phyloP scores from a whole-genome alignment of 23 tunicate genomes.

The Botrylloides violaceus region DNA sequence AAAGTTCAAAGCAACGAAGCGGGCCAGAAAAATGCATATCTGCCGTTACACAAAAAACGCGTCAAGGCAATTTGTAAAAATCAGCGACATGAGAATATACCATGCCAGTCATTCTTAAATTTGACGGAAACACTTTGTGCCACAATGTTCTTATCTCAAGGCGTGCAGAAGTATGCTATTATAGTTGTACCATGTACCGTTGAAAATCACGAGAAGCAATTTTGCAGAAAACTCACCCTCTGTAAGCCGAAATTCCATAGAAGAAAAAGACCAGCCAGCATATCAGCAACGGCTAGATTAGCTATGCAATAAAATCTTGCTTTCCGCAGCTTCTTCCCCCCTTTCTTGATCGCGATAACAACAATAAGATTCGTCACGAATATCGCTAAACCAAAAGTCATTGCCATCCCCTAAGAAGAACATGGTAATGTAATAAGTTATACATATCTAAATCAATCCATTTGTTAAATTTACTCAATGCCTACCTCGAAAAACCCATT shows the following conservation, averaged over 20 bases:
- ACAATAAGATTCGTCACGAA: constrained; percentile 53
- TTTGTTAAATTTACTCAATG: not conserved
- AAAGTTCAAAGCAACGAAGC: too few relatives aligned
- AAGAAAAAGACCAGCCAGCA: constrained; percentile 77
- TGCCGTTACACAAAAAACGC: too few relatives aligned
- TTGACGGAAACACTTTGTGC: too few relatives aligned
- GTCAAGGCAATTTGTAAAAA: too few relatives aligned
- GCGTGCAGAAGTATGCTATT: too few relatives aligned
- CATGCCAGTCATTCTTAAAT: too few relatives aligned
- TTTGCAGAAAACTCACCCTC: constrained; percentile 37
- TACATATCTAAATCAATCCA: not conserved
- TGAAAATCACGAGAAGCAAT: not conserved
- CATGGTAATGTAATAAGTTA: constrained; percentile 27
- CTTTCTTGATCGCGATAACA: constrained; percentile 38
- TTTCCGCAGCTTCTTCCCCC: constrained; percentile 68
- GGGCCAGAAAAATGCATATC: too few relatives aligned
- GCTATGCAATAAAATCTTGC: constrained; percentile 82
- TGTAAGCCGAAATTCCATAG: constrained; percentile 89
- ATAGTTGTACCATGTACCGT: too few relatives aligned
- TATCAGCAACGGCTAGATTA: constrained; percentile 90
- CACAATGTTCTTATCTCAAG: too few relatives aligned
- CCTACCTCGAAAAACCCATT: constrained; percentile 12
- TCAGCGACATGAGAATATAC: too few relatives aligned
- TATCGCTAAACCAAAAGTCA: constrained; percentile 43
- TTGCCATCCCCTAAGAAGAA: constrained; percentile 37